Evolutionary conservation across 53 echinoderm and acorn worm species (phyloP), one percentile per base, ranked within the genome.

Genomic region (Paracentrotus lividus): DNA sequence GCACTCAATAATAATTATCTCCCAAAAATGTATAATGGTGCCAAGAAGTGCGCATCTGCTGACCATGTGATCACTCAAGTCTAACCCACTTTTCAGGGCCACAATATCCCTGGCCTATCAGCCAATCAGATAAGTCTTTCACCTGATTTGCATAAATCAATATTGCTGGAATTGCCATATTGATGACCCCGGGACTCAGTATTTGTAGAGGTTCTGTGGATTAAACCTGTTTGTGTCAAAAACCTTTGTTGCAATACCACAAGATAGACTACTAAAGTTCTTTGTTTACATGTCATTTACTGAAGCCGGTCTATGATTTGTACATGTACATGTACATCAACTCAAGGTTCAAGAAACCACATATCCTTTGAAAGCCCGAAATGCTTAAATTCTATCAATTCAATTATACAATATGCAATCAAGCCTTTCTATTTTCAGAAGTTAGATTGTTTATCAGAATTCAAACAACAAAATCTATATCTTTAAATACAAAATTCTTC

Each of bases 181-280:
- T 57, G 57, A 54, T 87, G 55, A 49, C 54, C 87, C 44, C 33
- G 47, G 18, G 27, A 81, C 12, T 47, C 47, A 45, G 81, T 78
- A 78, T 78, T 78, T 78, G n/a, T 47, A 78, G 38, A 78, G n/a
- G 44, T 45, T 10, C 23, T 47, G 81, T 45, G 81, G 81, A 81
- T 47, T 81, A 45, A 47, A 81, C 81, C 21, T 47, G 47, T 81
- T 81, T 81, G 81, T 81, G 81, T 81, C 81, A 45, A n/a, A n/a
- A 81, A 45, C n/a, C 81, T 81, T 81, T 81, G 57, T 56, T 57
- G 57, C 87, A 87, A 87, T 56, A 87, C 87, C 87, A 87, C 87
- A 87, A 55, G 87, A 81, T 13, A 81, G 49, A 47, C 44, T 6
- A 40, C 81, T 47, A 13, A 47, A 81, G 49, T 81, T 24, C 9